Evolutionary conservation across 2,113 vertebrate genomes (phyloP), one percentile per base, ranked within the genome.

Genomic region (Pampusana beccarii): DNA sequence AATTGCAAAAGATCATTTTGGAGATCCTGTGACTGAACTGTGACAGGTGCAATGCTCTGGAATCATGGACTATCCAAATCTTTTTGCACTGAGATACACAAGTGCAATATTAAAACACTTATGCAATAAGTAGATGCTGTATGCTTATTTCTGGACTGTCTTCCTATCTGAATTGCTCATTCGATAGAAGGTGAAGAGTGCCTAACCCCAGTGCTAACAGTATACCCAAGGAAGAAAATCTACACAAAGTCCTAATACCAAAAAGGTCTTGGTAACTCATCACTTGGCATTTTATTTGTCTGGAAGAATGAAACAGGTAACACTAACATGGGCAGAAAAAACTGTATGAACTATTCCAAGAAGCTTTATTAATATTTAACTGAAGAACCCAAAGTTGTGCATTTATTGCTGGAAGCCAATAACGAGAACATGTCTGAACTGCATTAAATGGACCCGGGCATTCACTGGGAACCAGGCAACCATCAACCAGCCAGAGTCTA

Each of bases 401-500:
- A 15, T 34, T 46, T 23, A 16, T 19, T 72, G 4, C n/a, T 69
- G n/a, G 25, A 79, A 82, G 31, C 17, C 28, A 17, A 4, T 24
- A 42, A 40, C 1, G 5, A 70, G 36, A 64, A 31, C 17, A 6
- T 2, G 7, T 13, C 58, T 19, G 5, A 78, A 61, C 28, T 38
- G 11, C 44, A 42, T 65, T 44, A 38, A 19, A 25, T 6, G 23
- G 29, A 9, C 29, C 7, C 18, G 5, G 24, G 58, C 10, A 10
- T 28, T 51, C 29, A 2, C 28, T 13, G 34, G 36, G 34, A 56
- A 44, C 0, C 2, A 11, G 11, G 13, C 2, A 4, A 62, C 19
- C 1, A 1, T 19, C 28, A 56, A 13, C 17, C n/a, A 54, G 4
- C 11, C 34, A 42, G 18, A 48, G 14, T 5, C 31, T 23, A 10